A percentile compares a stretch with the other conserved stretches of the same genome.
phyloP scores from a whole-genome alignment of 1,140 invertebrate genomes.

The Orchesella cincta region DNA sequence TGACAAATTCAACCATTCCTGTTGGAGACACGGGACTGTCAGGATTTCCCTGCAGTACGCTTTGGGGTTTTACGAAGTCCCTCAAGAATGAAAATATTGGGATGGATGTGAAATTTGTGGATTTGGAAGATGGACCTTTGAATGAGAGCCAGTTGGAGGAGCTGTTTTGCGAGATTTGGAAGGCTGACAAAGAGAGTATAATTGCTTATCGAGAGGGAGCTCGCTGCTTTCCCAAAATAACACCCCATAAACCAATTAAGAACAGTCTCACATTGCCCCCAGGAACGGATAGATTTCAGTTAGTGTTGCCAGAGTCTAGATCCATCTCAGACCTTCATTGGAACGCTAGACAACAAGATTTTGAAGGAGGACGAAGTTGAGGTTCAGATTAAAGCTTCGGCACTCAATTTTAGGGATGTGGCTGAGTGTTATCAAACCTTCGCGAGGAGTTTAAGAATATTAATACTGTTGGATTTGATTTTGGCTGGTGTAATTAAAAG shows the following conservation, averaged over 20 bases:
- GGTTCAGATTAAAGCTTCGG: slow-evolving; percentile 4
- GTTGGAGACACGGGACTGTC: neutral
- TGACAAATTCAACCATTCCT: neutral
- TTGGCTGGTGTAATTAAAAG: neutral
- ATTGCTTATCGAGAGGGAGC: neutral
- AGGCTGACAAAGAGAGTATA: neutral
- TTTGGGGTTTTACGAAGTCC: neutral
- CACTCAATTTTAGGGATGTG: slow-evolving; percentile 16
- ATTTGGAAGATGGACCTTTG: too few species aligned
- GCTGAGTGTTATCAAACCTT: slow-evolving; percentile 3
- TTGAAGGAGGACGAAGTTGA: neutral
- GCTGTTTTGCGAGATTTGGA: neutral
- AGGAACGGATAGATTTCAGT: neutral
- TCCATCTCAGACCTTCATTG: neutral
- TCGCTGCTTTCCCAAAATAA: neutral
- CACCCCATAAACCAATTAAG: neutral
- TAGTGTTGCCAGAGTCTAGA: neutral
- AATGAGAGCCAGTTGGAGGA: too few species aligned
- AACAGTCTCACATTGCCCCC: neutral
- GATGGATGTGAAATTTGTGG: neutral
- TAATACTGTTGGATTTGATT: neutral
- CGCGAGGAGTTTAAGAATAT: slow-evolving; percentile 1
- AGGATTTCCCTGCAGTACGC: neutral
- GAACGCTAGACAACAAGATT: neutral
- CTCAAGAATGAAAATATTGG: neutral